A percentile compares a stretch with the other conserved stretches of the same genome.
Conservation (phyloP, 1,140 invertebrate species). For the Ectropis grisescens region DNA sequence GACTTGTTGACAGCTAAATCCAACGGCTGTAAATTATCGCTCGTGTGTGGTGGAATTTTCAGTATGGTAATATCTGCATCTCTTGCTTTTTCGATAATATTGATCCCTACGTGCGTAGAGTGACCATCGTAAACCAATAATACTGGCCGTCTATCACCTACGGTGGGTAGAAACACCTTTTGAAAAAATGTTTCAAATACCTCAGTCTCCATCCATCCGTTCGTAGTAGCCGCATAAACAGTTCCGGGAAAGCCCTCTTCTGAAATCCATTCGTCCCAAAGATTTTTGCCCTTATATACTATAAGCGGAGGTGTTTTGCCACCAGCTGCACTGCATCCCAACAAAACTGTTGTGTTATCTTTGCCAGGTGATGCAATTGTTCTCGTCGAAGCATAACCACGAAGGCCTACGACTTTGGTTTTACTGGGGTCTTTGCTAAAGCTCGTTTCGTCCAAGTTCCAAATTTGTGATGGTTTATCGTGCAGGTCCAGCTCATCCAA, state of each 20-base stretch:
- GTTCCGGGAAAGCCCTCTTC: constrained; percentile 2
- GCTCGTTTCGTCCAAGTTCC: background rate
- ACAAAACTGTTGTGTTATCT: constrained; percentile 38
- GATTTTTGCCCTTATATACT: constrained; percentile 24
- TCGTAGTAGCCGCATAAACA: constrained; percentile 15
- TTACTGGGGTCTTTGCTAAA: constrained; percentile 18
- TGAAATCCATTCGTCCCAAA: constrained; percentile 12
- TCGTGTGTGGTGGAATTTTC: constrained; percentile 35
- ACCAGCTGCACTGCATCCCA: constrained; percentile 27
- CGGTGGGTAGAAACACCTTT: constrained; percentile 9
- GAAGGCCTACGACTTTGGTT: too few species aligned
- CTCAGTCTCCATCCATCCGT: constrained; percentile 35
- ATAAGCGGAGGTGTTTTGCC: constrained; percentile 36
- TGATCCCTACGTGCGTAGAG: constrained; percentile 24
- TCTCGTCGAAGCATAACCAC: constrained; percentile 23
- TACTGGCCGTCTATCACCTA: constrained; percentile 17
- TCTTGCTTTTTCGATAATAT: constrained; percentile 26
- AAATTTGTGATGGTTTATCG: background rate
- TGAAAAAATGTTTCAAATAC: constrained; percentile 32
- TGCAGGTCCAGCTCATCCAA: too few species aligned
- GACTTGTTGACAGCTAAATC: constrained; percentile 25
- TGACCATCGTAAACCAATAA: constrained; percentile 42
- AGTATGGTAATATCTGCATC: constrained; percentile 24
- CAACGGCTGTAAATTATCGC: constrained; percentile 32
- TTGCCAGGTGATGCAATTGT: constrained; percentile 27